Evolutionary conservation across 2,113 vertebrate genomes (phyloP).

Genomic region (Poeciliopsis prolifica): DNA sequence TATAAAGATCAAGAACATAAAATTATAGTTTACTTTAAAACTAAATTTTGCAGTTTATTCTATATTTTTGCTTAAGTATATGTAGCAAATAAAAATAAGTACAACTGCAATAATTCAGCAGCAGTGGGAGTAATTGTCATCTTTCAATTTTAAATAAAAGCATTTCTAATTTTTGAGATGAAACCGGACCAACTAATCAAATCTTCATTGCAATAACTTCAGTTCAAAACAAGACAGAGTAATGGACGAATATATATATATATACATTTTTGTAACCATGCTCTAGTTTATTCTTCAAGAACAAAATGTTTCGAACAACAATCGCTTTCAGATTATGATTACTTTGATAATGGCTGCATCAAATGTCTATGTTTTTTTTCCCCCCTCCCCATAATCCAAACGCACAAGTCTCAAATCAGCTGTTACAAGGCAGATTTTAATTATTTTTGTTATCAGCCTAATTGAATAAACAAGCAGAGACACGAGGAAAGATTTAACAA

Average conservation of each 20-base stretch:
- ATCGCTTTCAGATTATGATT: not conserved
- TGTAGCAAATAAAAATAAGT: not conserved
- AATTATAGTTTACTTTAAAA: not conserved
- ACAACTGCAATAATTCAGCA: not conserved
- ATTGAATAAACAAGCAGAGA: not conserved
- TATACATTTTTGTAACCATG: not conserved
- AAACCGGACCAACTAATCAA: not conserved
- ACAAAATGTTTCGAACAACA: too few relatives aligned
- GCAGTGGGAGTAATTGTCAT: not conserved
- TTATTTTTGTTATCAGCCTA: not conserved
- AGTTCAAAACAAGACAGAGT: not conserved
- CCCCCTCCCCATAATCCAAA: not conserved
- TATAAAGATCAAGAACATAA: not conserved
- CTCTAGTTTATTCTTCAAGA: not conserved
- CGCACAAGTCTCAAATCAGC: not conserved
- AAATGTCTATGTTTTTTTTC: not conserved
- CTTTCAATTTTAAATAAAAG: not conserved
- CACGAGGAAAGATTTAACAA: conserved; percentile 10
- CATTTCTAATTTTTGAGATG: not conserved
- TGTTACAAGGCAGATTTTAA: not conserved
- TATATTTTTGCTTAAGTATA: not conserved
- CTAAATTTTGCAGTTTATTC: not conserved
- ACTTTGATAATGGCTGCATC: not conserved
- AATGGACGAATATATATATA: not conserved
- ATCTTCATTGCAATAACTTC: not conserved